These are phyloP conservation scores for Tupaia chinensis DNA, from an alignment of 2,113 vertebrate species.

Conservation along the genomic window DNA sequence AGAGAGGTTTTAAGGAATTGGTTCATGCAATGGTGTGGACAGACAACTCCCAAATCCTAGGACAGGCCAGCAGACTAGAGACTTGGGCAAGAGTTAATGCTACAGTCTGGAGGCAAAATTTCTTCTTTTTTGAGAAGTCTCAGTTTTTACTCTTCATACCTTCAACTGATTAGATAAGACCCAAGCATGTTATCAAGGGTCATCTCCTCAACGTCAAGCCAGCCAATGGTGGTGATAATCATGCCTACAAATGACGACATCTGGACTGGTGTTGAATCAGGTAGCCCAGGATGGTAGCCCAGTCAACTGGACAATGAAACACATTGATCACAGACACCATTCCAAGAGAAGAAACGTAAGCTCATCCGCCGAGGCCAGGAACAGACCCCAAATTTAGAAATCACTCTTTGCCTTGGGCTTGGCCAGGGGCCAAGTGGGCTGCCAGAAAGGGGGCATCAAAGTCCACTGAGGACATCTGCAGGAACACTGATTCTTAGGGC, in stretches of 20 bases:
- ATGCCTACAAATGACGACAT: background rate
- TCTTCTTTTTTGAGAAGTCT: background rate
- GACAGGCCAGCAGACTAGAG: background rate
- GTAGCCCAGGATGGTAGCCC: no score
- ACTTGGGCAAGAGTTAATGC: background rate
- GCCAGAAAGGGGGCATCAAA: background rate
- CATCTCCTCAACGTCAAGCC: background rate
- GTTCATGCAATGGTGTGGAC: background rate
- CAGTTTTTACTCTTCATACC: background rate
- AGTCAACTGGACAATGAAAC: background rate
- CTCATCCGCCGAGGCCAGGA: background rate
- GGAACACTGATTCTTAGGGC: background rate
- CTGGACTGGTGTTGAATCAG: background rate
- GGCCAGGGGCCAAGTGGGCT: no score
- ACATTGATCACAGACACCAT: background rate
- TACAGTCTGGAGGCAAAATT: background rate
- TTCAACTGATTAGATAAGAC: background rate
- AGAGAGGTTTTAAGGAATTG: background rate
- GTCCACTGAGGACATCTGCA: background rate
- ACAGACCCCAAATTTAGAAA: background rate
- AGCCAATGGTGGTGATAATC: background rate
- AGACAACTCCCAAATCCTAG: background rate
- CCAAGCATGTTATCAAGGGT: background rate
- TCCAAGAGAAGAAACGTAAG: background rate
- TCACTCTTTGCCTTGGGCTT: background rate